Percentiles rank a stretch among this genome's conserved stretches.
Conservation (phyloP, 2,113 vertebrate genomes). For the Psephotus haematonotus region DNA sequence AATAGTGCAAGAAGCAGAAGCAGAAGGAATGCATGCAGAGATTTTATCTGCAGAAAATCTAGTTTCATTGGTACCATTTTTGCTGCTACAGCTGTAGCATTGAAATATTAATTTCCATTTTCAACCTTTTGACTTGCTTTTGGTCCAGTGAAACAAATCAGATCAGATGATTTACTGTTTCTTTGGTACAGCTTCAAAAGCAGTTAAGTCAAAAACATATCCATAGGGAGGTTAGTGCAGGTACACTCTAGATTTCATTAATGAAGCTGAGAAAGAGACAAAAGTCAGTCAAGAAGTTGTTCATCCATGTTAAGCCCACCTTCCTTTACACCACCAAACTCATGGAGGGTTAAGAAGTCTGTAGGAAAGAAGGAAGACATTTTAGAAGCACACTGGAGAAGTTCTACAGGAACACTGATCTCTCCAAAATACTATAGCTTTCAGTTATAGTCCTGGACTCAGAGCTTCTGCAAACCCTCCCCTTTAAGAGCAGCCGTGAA, state of each 20-base stretch:
- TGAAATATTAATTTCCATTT: background rate
- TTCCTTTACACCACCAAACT: background rate
- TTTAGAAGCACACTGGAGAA: background rate
- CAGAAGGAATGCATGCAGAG: background rate
- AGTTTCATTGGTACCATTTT: fast-evolving
- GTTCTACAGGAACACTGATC: background rate
- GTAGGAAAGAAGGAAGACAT: background rate
- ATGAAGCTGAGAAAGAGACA: background rate
- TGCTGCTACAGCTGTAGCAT: background rate
- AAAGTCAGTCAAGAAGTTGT: background rate
- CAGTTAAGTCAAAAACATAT: background rate
- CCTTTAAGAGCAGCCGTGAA: fast-evolving
- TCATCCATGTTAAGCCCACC: fast-evolving
- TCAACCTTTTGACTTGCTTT: background rate
- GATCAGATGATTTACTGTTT: background rate
- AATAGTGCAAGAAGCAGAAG: background rate
- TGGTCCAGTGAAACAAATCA: background rate
- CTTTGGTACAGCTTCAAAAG: background rate
- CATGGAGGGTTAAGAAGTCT: fast-evolving
- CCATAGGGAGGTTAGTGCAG: background rate
- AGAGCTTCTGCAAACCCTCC: background rate
- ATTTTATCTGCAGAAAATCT: background rate
- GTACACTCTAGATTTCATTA: background rate
- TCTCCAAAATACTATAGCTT: background rate
- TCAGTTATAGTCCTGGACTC: background rate